These are phyloP conservation scores for Pelvicachromis taeniatus DNA, from an alignment of 2,113 vertebrate species.

Conservation along the genomic window DNA sequence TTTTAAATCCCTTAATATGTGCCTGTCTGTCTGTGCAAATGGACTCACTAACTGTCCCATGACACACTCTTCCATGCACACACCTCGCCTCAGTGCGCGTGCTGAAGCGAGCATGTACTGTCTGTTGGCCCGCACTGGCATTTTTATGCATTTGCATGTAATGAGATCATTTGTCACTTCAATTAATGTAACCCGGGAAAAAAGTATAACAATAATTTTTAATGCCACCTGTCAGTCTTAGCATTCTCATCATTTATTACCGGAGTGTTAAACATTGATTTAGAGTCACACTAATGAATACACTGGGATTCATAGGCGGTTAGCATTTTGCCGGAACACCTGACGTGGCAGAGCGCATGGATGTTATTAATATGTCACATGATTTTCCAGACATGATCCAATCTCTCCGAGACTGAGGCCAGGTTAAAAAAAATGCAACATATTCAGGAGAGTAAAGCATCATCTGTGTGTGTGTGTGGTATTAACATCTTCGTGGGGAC, in stretches of 20 bases:
- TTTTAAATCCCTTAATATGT: slow-evolving; percentile 48
- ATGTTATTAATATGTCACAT: slow-evolving; percentile 59
- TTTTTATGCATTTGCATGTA: slow-evolving; percentile 46
- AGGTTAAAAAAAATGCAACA: slow-evolving; percentile 13
- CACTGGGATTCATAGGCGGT: slow-evolving; percentile 56
- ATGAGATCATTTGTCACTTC: slow-evolving; percentile 55
- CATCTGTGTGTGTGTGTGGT: neutral
- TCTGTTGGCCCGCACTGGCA: neutral
- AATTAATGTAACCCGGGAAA: slow-evolving; percentile 35
- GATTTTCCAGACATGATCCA: slow-evolving; percentile 62
- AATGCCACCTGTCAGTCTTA: slow-evolving; percentile 61
- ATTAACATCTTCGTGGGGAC: too few species aligned
- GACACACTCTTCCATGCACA: slow-evolving; percentile 6
- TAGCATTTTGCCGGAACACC: slow-evolving; percentile 37
- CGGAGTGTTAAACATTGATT: slow-evolving; percentile 37
- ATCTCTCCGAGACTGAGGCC: slow-evolving; percentile 5
- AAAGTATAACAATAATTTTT: slow-evolving; percentile 45
- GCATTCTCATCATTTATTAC: slow-evolving; percentile 62
- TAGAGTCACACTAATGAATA: slow-evolving; percentile 50
- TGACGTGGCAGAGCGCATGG: slow-evolving; percentile 47
- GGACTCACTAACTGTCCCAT: slow-evolving; percentile 38
- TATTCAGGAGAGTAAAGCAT: neutral
- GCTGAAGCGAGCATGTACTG: neutral
- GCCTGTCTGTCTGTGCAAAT: slow-evolving; percentile 40
- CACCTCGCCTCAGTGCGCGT: neutral